Percentiles rank a stretch among this genome's conserved stretches.
phyloP scores from a whole-genome alignment of 2,113 vertebrate genomes.

The Pelecanoides urinatrix region DNA sequence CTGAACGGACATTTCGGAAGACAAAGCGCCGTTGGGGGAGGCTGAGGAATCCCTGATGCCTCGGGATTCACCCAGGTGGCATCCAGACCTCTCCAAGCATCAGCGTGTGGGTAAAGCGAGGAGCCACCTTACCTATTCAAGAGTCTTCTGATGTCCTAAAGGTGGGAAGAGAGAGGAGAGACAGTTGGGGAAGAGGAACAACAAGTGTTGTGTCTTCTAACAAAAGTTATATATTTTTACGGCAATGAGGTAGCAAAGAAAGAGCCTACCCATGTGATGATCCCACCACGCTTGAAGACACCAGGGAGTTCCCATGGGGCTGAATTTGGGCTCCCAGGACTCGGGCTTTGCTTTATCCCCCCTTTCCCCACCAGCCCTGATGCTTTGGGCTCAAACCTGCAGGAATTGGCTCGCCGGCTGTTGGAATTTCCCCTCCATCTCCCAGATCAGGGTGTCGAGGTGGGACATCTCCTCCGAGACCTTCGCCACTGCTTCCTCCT shows the following conservation, averaged over 20 bases:
- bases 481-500: neutral
- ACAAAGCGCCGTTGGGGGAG: neutral
- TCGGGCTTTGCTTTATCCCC: neutral
- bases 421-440: conserved; percentile 30
- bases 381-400: neutral
- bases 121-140: neutral
- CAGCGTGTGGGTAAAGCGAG: neutral
- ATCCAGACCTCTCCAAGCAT: neutral
- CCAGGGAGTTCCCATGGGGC: neutral
- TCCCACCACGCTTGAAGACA: neutral
- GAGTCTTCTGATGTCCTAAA: neutral
- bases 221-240: neutral
- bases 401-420: neutral
- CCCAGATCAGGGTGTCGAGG: neutral
- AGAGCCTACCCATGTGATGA: neutral
- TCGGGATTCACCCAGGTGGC: neutral
- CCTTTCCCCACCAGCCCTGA: neutral
- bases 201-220: neutral
- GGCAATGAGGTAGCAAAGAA: neutral
- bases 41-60: too few species aligned
- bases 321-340: neutral
- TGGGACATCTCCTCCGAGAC: neutral
- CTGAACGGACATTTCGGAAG: too few species aligned
- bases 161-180: neutral
- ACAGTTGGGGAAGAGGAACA: neutral